Conservation (phyloP, 2,797 vertebrate species). For the Petrocephalus sullivani region DNA sequence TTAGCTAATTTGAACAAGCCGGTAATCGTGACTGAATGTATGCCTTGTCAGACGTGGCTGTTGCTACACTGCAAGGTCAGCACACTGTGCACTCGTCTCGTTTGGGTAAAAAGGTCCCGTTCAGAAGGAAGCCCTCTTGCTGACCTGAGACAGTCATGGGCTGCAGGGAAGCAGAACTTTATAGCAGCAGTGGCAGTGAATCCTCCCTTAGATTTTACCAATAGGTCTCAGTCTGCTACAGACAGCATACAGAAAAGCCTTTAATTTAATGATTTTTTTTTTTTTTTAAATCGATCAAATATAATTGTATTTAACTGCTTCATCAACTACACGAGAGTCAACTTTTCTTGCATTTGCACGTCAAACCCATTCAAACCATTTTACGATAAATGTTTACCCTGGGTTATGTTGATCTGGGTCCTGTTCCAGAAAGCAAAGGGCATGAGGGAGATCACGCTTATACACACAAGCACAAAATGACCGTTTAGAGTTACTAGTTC, state of each 20-base stretch:
- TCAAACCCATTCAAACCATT: neutral
- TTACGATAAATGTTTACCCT: slow-evolving; percentile 1
- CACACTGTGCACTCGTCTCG: neutral
- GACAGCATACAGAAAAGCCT: neutral
- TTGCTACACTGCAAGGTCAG: neutral
- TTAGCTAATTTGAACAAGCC: neutral
- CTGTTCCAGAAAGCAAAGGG: slow-evolving; percentile 4
- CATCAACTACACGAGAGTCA: neutral
- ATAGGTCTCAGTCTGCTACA: neutral
- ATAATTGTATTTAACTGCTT: neutral
- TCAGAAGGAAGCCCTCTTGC: neutral
- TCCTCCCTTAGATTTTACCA: neutral
- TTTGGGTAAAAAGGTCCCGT: neutral
- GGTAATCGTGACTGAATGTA: neutral
- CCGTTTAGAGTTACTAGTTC: neutral
- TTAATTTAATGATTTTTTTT: neutral
- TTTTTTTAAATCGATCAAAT: neutral
- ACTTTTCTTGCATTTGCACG: neutral
- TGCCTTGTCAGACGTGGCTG: neutral
- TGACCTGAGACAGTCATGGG: neutral
- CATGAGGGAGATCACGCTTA: neutral
- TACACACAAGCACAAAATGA: neutral
- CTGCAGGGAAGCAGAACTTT: neutral
- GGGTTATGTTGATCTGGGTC: neutral
- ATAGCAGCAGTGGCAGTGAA: neutral